Base-by-base conservation (phyloP, 1,140 invertebrate genomes). In the Cotesia typhae region DNA sequence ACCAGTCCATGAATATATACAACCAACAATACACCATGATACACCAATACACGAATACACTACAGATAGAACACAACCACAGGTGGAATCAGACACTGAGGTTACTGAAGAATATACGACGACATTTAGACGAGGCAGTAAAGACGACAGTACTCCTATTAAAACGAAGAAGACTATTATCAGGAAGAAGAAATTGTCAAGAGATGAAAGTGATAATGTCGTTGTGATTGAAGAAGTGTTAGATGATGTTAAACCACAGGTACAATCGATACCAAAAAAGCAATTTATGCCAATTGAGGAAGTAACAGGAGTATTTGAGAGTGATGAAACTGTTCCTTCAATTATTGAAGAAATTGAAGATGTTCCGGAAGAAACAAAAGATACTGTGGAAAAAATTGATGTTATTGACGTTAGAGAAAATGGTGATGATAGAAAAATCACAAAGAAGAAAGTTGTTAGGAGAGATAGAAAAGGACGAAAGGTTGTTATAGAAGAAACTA, bases 211-310 rank as follows among this genome's bases (percentile, higher is more conserved):
- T 36, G 81, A 84, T 51, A 79, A 81, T 66, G 75, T 83, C 38
- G 74, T 86, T 7, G 77, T 87, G 0, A 86, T 86, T 4, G 85
- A 87, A 80, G 85, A 87, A 79, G 84, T 85, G 81, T 5, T 87
- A 3, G 85, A 86, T 55, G 75, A 84, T 9, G 69, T 82, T 12
- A 79, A 79, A 72, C 76, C 83, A 1, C 51, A 66, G n/a, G 2
- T 84, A 65, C 81, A 80, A 47, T 35, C 67, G 0, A 86, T 86
- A 71, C 84, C 85, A 3, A 85, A 82, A 61, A 86, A 84, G 75
- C 79, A 84, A 59, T 86, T 85, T 70, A 81, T 87, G 76, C 59
- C 74, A 0, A 86, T 86, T 2, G 84, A 87, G 78, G 85, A 85
- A 77, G 74, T 86, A 4, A 81, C 75, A 2, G 79, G 76, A 14